phyloP scores from a whole-genome alignment of 2,113 vertebrate species.

The Noturus placidus region DNA sequence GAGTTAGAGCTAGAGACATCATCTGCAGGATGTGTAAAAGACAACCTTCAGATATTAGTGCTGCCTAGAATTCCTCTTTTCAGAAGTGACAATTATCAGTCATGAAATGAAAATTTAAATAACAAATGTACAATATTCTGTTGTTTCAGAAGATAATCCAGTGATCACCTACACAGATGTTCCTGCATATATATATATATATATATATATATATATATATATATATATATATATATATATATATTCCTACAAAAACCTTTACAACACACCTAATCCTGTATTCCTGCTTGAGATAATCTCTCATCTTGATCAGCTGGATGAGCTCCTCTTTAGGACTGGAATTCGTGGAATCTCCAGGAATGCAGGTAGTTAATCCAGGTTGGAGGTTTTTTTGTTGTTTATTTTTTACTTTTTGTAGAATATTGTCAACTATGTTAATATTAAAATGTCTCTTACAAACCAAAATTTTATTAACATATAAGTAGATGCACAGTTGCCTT shows the following conservation, averaged over 20 bases:
- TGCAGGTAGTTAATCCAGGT: background rate
- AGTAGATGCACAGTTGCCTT: background rate
- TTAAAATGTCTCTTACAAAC: background rate
- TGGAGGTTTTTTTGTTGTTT: too few relatives aligned
- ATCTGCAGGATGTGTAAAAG: slow-evolving; percentile 54
- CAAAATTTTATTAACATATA: background rate
- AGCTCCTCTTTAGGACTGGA: background rate
- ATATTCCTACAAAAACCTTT: background rate
- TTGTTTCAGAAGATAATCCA: background rate
- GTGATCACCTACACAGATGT: background rate
- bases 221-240: too few relatives aligned
- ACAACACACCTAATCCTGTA: background rate
- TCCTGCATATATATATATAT: background rate
- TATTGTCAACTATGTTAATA: background rate
- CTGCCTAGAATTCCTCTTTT: background rate
- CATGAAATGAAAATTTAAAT: background rate
- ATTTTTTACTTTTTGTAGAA: background rate
- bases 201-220: too few relatives aligned
- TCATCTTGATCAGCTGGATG: background rate
- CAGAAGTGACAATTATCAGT: background rate
- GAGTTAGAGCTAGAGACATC: slow-evolving; percentile 46
- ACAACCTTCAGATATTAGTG: background rate
- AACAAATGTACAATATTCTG: background rate
- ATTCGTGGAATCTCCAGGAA: background rate
- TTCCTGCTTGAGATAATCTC: background rate